Base-by-base conservation (phyloP, 1,140 invertebrate species). In the Drosophila lacertosa region DNA sequence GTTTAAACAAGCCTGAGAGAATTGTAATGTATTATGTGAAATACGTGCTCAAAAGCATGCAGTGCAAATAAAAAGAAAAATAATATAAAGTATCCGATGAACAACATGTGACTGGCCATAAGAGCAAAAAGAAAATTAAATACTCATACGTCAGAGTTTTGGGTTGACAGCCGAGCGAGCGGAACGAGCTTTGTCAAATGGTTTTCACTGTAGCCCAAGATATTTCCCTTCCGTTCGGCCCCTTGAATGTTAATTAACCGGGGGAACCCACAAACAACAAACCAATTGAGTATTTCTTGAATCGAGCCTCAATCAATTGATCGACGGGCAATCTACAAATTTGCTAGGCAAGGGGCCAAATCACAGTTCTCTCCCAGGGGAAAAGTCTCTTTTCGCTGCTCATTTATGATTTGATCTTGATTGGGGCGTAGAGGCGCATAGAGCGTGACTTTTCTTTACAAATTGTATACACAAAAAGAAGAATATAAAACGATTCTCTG, bases 221-320 rank as follows among this genome's bases (percentile, higher is more conserved):
- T 5, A 18, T 11, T 2, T 11, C 22, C 7, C 44, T n/a, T n/a
- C n/a, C n/a, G n/a, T n/a, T n/a, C n/a, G n/a, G n/a, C 29, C 18
- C 33, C 15, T 13, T 40, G 9, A 3, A 42, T 53, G 26, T 78
- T 73, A 62, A 84, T 73, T 79, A 78, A 78, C 24, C 53, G 39
- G 29, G 47, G 57, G 18, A 29, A 47, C 9, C 13, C 45, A 72
- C 32, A 79, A 79, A 79, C 81, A 77, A 81, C 81, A 77, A 81
- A 77, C 53, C 81, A 84, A 86, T 84, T 84, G 51, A 86, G 57
- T 16, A 29, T 13, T 11, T 55, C 63, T 45, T 58, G 35, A 57
- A 67, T 35, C 10, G 40, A 66, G 60, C 57, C 74, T 69, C 32
- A 64, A 76, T 83, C 81, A 84, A 84, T 84, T 86, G 80, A 71